These are phyloP conservation scores for Trichopoda pennipes DNA, from an alignment of 2,888 invertebrate genomes.

Conservation along the genomic window DNA sequence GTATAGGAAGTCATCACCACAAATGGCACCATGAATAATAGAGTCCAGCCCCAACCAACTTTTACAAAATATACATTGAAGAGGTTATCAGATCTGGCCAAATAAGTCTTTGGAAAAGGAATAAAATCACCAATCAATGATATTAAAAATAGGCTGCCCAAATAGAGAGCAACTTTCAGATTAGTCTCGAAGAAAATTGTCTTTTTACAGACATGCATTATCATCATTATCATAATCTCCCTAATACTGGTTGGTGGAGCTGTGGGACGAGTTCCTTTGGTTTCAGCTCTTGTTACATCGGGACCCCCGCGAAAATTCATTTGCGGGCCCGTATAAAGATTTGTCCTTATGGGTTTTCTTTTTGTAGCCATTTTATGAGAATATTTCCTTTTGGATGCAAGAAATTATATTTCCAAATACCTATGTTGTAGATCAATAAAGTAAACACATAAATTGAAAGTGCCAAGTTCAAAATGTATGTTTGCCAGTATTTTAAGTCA, in stretches of 20 bases:
- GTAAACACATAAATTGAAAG: slow-evolving; percentile 31
- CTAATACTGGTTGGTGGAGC: slow-evolving; percentile 90
- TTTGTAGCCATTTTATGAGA: slow-evolving; percentile 80
- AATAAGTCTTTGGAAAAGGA: slow-evolving; percentile 91
- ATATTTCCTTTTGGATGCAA: background rate
- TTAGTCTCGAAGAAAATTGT: slow-evolving; percentile 92
- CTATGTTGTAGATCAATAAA: background rate
- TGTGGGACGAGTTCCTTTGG: slow-evolving; percentile 89
- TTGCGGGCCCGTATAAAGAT: slow-evolving; percentile 74
- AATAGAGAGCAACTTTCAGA: slow-evolving; percentile 92
- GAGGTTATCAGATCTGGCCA: slow-evolving; percentile 94
- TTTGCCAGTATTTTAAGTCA: slow-evolving; percentile 45
- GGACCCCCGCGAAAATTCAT: slow-evolving; percentile 84
- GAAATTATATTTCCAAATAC: background rate
- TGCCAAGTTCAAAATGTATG: background rate
- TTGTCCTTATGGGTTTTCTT: slow-evolving; percentile 79
- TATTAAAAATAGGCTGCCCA: slow-evolving; percentile 89
- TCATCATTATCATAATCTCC: slow-evolving; percentile 90
- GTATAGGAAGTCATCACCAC: slow-evolving; percentile 90
- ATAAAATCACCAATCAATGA: slow-evolving; percentile 92
- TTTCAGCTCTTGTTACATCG: slow-evolving; percentile 81
- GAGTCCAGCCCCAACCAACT: slow-evolving; percentile 98
- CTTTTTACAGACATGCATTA: slow-evolving; percentile 93
- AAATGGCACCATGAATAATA: slow-evolving; percentile 89
- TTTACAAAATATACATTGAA: slow-evolving; percentile 97